Base-by-base conservation (phyloP, 2,797 vertebrate genomes). In the Margarornis squamiger region DNA sequence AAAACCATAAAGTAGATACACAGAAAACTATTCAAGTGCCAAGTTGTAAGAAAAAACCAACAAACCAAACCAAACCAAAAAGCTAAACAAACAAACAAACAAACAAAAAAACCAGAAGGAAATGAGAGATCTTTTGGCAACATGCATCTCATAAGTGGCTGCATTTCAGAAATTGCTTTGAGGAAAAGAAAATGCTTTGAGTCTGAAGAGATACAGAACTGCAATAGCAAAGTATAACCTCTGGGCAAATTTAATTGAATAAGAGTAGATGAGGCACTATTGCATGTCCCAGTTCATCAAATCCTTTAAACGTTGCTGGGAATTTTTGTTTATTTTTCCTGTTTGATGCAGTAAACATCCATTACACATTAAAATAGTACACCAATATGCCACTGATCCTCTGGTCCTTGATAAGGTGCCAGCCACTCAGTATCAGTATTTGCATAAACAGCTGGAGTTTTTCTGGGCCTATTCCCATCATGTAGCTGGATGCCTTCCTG, bases 401-500 rank as follows among this genome's bases (percentile, higher is more conserved):
- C 88, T 91, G 79, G 73, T 95, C 79, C 88, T 95, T 97, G 93
- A 88, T 95, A 90, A 80, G 67, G 21, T 95, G 94, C 94, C 97
- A 97, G 57, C 45, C 63, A 68, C 88, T 94, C 83, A 68, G 51
- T 93, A 67, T 74, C 66, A 66, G 21, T 10, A 96, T 96, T 96
- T 97, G 78, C 88, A 94, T 96, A 87, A 97, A 91, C 95, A 97
- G 95, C 91, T 95, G 88, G 96, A 95, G 88, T 36, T 92, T 93
- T 94, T 82, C 79, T 95, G 96, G 92, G 85, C 20, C 34, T 87
- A 10, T 86, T 97, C 90, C 93, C 96, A 77, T 93, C 71, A 23
- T 81, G 63, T 76, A 91, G 76, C 58, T 97, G 94, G 93, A 92
- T 92, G 71, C 76, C 24, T 97, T 96, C 95, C 93, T 92, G 78